Conservation (phyloP, 2,797 vertebrate species). For the Craterocephalus amniculus region DNA sequence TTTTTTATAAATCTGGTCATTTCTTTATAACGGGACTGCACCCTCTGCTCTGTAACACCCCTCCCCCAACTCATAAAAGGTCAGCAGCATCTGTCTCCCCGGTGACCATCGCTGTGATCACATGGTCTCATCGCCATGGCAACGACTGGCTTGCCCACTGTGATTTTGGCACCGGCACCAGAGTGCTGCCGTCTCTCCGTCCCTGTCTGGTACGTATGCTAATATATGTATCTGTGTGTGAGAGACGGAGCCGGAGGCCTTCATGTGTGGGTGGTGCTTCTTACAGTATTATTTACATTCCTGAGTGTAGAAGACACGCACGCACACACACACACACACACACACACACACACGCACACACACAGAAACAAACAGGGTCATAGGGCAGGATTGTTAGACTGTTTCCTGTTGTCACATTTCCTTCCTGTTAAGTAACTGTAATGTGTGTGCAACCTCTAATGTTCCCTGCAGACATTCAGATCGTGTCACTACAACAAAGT, state of each 20-base stretch:
- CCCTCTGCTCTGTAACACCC: slow-evolving; percentile 17
- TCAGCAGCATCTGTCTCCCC: slow-evolving; percentile 64
- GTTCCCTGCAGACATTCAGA: neutral
- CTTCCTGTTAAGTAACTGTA: slow-evolving; percentile 74
- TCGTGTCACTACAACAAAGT: neutral
- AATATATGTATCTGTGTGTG: slow-evolving; percentile 25
- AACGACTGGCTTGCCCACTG: slow-evolving; percentile 58
- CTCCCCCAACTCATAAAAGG: slow-evolving; percentile 50
- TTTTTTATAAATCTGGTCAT: no score
- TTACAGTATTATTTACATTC: slow-evolving; percentile 46
- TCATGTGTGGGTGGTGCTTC: slow-evolving; percentile 32
- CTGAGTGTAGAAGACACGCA: slow-evolving; percentile 2
- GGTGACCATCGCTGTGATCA: slow-evolving; percentile 59
- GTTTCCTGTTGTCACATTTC: slow-evolving; percentile 73
- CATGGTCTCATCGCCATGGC: slow-evolving; percentile 49
- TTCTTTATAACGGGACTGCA: neutral
- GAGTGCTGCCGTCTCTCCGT: slow-evolving; percentile 19
- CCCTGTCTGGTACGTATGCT: slow-evolving; percentile 62
- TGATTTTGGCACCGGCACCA: slow-evolving; percentile 51
- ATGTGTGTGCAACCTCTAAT: neutral
- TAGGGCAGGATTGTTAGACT: slow-evolving; percentile 64
- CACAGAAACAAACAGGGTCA: slow-evolving; percentile 40
- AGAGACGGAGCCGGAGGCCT: slow-evolving; percentile 21
- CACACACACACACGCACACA: slow-evolving; percentile 21
- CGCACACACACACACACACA: slow-evolving; percentile 16